These are phyloP conservation scores for Cirrhinus molitorella DNA, from an alignment of 2,797 vertebrate genomes.

Conservation along the genomic window DNA sequence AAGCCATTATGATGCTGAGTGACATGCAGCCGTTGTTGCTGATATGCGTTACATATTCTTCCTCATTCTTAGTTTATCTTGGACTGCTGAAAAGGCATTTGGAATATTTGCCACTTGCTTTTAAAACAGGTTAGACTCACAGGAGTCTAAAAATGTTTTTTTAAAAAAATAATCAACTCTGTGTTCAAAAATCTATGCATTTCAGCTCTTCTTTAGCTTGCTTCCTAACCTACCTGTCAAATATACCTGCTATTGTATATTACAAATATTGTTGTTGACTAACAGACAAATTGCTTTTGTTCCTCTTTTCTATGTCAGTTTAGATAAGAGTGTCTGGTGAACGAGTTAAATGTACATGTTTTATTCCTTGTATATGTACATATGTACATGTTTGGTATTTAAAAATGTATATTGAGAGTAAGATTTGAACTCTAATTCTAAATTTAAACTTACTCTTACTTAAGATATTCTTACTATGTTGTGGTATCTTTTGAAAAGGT, in stretches of 20 bases:
- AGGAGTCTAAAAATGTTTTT: background rate
- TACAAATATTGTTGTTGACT: too few species aligned
- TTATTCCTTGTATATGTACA: too few species aligned
- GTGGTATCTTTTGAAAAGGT: background rate
- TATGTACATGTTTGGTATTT: too few species aligned
- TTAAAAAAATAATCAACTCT: too few species aligned
- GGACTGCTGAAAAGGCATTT: background rate
- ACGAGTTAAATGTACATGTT: too few species aligned
- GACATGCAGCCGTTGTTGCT: background rate
- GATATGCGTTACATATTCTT: background rate
- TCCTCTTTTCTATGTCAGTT: too few species aligned
- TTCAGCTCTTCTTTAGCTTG: too few species aligned
- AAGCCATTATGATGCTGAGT: background rate
- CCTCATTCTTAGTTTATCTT: background rate
- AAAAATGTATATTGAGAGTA: background rate
- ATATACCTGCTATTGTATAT: too few species aligned
- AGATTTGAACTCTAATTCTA: background rate
- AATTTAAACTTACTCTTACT: background rate
- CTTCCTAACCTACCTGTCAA: too few species aligned
- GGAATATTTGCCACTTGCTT: background rate
- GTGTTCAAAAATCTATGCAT: too few species aligned
- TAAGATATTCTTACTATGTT: background rate
- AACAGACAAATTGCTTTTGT: too few species aligned
- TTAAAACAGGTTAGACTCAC: background rate
- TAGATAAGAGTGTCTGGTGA: too few species aligned